phyloP scores from a whole-genome alignment of 2,888 invertebrate genomes.

The Volucella inanis region DNA sequence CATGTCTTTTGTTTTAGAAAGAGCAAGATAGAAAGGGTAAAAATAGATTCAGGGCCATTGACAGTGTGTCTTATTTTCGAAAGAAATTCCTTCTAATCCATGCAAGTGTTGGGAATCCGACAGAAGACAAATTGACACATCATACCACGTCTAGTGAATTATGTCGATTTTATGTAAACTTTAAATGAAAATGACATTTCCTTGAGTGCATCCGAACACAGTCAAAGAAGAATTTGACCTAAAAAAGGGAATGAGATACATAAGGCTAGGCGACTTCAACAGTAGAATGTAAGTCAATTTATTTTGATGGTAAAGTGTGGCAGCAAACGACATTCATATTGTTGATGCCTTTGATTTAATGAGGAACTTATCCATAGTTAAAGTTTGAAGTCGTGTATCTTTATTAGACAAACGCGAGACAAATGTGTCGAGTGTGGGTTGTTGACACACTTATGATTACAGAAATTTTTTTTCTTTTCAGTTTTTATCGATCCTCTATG shows the following conservation, averaged over 20 bases:
- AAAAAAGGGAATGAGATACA: constrained; percentile 61
- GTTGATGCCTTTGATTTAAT: constrained; percentile 22
- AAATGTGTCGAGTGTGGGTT: constrained; percentile 60
- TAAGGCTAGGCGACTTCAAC: constrained; percentile 1
- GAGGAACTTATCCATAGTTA: constrained; percentile 35
- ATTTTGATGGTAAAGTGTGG: constrained; percentile 27
- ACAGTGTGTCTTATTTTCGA: constrained; percentile 33
- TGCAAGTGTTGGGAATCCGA: constrained; percentile 40
- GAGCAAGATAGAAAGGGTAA: neutral
- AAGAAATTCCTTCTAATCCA: constrained; percentile 39
- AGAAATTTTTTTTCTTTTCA: constrained; percentile 20
- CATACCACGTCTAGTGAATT: constrained; percentile 28
- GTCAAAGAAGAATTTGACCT: constrained; percentile 53
- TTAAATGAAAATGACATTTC: constrained; percentile 44
- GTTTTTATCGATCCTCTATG: constrained; percentile 35
- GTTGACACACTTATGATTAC: constrained; percentile 68
- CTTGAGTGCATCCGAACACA: constrained; percentile 5
- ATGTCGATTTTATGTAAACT: constrained; percentile 40
- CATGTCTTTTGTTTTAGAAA: constrained; percentile 47
- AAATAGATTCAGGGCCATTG: constrained; percentile 71
- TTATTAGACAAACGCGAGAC: constrained; percentile 67
- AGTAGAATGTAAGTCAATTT: constrained; percentile 23
- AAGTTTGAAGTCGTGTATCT: constrained; percentile 25
- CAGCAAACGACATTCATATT: constrained; percentile 42
- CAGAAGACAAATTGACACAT: constrained; percentile 63